A percentile compares a stretch with the other conserved stretches of the same genome.
phyloP scores from a whole-genome alignment of 2,888 invertebrate species.

The Cyclophora punctaria region DNA sequence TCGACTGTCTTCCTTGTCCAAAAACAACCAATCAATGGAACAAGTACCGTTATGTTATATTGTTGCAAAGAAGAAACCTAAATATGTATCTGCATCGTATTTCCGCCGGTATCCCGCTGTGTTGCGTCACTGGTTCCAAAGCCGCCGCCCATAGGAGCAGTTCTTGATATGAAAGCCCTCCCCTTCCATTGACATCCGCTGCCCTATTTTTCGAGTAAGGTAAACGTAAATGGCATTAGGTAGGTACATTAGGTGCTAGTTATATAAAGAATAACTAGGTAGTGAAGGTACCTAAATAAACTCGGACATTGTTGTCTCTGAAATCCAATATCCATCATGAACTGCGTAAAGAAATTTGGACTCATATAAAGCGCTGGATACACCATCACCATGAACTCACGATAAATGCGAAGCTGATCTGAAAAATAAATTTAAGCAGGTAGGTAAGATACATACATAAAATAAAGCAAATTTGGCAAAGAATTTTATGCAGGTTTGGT shows the following conservation, averaged over 20 bases:
- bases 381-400: constrained; percentile 71
- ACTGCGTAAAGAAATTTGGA: constrained; percentile 64
- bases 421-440: constrained; percentile 15
- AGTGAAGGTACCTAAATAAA: constrained; percentile 57
- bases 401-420: constrained; percentile 76
- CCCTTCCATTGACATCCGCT: constrained; percentile 68
- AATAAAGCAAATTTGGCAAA: too few species aligned
- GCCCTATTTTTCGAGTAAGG: constrained; percentile 43
- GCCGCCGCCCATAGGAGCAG: constrained; percentile 77
- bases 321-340: constrained; percentile 75
- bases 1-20: too few species aligned
- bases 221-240: too few species aligned
- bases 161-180: constrained; percentile 73
- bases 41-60: too few species aligned
- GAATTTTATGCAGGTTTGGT: neutral
- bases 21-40: too few species aligned
- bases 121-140: constrained; percentile 78
- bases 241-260: neutral
- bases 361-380: constrained; percentile 77
- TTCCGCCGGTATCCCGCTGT: constrained; percentile 79
- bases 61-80: constrained; percentile 30
- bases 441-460: too few species aligned
- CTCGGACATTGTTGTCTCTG: constrained; percentile 47
- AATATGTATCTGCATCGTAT: constrained; percentile 82
- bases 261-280: neutral